Conservation (phyloP, 2,797 vertebrate species). For the Cuniculus paca region DNA sequence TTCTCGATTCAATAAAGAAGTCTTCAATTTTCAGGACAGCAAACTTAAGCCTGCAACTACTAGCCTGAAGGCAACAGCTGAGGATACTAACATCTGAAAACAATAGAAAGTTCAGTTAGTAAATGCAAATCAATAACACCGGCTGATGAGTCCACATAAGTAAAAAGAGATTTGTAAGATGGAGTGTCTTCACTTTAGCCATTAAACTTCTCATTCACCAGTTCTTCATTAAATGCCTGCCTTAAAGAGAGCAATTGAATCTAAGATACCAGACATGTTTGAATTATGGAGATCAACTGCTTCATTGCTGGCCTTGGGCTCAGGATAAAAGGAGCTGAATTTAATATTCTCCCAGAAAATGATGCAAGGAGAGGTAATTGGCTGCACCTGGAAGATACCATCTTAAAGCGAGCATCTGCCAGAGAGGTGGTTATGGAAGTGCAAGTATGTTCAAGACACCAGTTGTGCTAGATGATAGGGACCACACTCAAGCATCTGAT, state of each 20-base stretch:
- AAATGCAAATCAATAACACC: slow-evolving; percentile 78
- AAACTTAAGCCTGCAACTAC: slow-evolving; percentile 7
- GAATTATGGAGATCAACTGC: slow-evolving; percentile 74
- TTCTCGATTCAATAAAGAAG: neutral
- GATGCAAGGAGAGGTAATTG: slow-evolving; percentile 63
- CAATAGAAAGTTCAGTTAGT: slow-evolving; percentile 60
- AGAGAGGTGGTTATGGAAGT: neutral
- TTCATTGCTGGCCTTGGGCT: slow-evolving; percentile 69
- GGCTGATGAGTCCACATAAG: slow-evolving; percentile 62
- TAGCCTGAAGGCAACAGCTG: neutral
- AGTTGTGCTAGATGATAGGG: neutral
- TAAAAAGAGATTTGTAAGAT: slow-evolving; percentile 79
- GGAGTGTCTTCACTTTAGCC: slow-evolving; percentile 58
- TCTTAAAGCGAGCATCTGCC: neutral
- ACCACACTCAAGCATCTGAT: neutral
- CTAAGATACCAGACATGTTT: slow-evolving; percentile 73
- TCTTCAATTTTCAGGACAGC: neutral
- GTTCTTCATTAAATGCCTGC: slow-evolving; percentile 79
- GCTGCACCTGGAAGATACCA: slow-evolving; percentile 68
- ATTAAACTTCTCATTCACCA: slow-evolving; percentile 68
- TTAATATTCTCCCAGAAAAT: slow-evolving; percentile 68
- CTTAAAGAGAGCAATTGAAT: slow-evolving; percentile 75
- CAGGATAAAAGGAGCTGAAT: slow-evolving; percentile 70
- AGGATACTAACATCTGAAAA: slow-evolving; percentile 69
- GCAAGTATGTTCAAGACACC: neutral